phyloP scores from a whole-genome alignment of 2,113 vertebrate species.

The Callaeas wilsoni region DNA sequence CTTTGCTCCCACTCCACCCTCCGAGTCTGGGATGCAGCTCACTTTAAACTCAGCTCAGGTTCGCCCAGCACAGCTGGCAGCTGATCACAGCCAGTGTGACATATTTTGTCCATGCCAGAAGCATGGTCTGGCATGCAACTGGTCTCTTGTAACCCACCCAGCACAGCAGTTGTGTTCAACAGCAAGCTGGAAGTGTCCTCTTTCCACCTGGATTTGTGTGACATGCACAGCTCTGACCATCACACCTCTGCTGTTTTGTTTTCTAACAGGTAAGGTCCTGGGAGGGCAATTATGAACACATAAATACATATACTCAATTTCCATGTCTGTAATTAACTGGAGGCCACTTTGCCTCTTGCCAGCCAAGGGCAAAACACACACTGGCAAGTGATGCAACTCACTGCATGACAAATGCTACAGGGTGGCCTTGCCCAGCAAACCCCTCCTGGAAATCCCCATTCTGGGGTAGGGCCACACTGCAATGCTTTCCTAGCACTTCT shows the following conservation, averaged over 20 bases:
- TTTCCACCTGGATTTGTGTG: background rate
- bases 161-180: background rate
- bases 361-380: background rate
- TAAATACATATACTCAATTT: background rate
- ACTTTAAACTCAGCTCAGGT: background rate
- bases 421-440: background rate
- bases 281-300: background rate
- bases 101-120: background rate
- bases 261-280: background rate
- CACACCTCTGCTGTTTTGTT: rapidly evolving
- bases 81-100: background rate
- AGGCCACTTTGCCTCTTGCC: background rate
- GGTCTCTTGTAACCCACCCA: background rate
- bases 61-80: background rate
- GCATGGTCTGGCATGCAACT: background rate
- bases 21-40: background rate
- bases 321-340: background rate
- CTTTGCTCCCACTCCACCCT: background rate
- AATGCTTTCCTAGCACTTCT: background rate
- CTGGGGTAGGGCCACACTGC: background rate
- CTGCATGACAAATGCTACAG: background rate
- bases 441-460: background rate
- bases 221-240: background rate
- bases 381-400: background rate
- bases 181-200: background rate